Evolutionary conservation across 1,140 invertebrate genomes (phyloP).

Genomic region (Nomia melanderi): DNA sequence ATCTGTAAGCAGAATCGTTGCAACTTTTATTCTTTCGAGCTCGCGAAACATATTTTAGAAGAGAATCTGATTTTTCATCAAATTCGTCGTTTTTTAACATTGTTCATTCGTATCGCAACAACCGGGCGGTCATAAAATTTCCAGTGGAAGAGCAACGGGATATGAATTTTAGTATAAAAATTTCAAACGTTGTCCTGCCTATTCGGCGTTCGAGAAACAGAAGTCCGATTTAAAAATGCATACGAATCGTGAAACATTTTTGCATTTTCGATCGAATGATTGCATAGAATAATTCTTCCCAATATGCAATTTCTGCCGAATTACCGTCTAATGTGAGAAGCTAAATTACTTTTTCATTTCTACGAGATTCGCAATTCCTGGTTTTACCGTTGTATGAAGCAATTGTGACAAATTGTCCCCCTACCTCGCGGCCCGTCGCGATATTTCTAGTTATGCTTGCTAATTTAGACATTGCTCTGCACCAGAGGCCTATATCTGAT

Average conservation of each 20-base stretch:
- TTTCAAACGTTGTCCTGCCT: too few relatives aligned
- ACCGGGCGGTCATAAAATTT: too few relatives aligned
- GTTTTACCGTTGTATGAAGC: constrained; percentile 6
- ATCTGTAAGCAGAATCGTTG: too few relatives aligned
- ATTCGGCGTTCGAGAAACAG: too few relatives aligned
- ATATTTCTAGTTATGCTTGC: constrained; percentile 34
- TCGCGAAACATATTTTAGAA: too few relatives aligned
- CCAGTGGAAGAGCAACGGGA: too few relatives aligned
- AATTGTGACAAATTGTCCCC: constrained; percentile 19
- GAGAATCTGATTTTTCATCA: too few relatives aligned
- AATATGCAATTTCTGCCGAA: background rate
- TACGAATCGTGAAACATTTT: background rate
- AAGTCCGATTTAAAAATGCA: background rate
- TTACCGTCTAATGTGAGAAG: background rate
- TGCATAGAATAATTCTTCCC: background rate
- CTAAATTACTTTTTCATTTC: constrained; percentile 19
- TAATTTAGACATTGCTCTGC: constrained; percentile 44
- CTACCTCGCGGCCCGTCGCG: background rate
- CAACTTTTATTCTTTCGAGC: too few relatives aligned
- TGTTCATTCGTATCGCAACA: too few relatives aligned
- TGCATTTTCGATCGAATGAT: background rate
- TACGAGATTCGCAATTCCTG: constrained; percentile 4
- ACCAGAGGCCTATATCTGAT: constrained; percentile 6
- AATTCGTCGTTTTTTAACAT: too few relatives aligned
- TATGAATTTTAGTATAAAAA: too few relatives aligned